These are phyloP conservation scores for Rhabditoides inermis DNA, from an alignment of 2,888 invertebrate species.

Conservation along the genomic window DNA sequence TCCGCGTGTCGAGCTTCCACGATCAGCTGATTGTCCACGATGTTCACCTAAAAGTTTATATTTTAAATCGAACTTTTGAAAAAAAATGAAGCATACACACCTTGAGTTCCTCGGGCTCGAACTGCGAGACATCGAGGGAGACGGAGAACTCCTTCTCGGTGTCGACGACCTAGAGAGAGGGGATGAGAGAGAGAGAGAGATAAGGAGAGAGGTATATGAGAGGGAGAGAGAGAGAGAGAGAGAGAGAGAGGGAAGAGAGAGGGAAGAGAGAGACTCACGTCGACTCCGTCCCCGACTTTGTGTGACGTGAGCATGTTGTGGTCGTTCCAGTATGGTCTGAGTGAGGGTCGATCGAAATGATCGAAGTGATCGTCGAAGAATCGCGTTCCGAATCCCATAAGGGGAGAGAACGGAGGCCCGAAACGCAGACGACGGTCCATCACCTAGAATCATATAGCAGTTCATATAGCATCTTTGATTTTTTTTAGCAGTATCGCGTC, in stretches of 20 bases:
- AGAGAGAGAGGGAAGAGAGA: neutral
- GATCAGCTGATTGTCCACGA: conserved; percentile 35
- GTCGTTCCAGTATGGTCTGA: conserved; percentile 39
- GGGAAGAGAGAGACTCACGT: conserved; percentile 13
- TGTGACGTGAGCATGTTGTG: conserved; percentile 32
- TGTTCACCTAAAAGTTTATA: conserved; percentile 18
- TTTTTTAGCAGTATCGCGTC: no score
- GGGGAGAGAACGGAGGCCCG: conserved; percentile 25
- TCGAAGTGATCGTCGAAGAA: conserved; percentile 42
- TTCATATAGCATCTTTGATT: no score
- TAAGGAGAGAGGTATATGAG: neutral
- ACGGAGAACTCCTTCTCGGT: conserved; percentile 28
- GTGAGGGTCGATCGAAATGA: conserved; percentile 31
- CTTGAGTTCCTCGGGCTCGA: conserved; percentile 41
- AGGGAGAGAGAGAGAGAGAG: neutral
- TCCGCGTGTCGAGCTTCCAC: conserved; percentile 41
- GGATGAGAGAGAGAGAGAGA: neutral
- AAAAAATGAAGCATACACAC: conserved; percentile 5
- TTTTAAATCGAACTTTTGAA: neutral
- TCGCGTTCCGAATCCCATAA: conserved; percentile 12
- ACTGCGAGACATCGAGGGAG: conserved; percentile 38
- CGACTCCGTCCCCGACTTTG: conserved; percentile 34
- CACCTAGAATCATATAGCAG: no score
- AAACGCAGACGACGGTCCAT: conserved; percentile 26
- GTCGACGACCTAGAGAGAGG: conserved; percentile 22